Evolutionary conservation across 2,888 invertebrate species (phyloP).

Genomic region (Pseudanteris insignis): DNA sequence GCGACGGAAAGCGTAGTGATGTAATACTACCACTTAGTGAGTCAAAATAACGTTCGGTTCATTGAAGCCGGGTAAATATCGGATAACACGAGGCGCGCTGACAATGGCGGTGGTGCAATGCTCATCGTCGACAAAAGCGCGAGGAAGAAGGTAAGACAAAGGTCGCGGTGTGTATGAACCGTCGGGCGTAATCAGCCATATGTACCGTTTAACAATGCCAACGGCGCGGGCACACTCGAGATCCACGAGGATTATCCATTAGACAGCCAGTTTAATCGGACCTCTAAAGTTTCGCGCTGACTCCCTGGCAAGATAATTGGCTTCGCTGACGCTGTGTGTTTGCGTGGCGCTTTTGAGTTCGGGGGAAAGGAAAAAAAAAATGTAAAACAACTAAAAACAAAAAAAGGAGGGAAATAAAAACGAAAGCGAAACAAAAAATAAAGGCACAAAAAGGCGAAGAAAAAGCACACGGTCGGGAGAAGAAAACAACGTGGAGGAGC

Average conservation of each 20-base stretch:
- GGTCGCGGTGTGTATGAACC: slow-evolving; percentile 42
- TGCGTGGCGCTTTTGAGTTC: slow-evolving; percentile 60
- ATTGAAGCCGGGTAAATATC: slow-evolving; percentile 28
- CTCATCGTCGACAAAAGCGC: slow-evolving; percentile 41
- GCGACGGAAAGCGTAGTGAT: slow-evolving; percentile 2
- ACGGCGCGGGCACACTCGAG: slow-evolving; percentile 33
- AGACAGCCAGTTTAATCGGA: slow-evolving; percentile 64
- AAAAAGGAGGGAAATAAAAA: slow-evolving; percentile 31
- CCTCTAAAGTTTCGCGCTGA: slow-evolving; percentile 61
- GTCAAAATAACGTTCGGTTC: slow-evolving; percentile 27
- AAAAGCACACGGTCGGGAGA: slow-evolving; percentile 31
- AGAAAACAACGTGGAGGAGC: slow-evolving; percentile 44
- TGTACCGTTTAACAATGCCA: slow-evolving; percentile 45
- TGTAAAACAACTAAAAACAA: slow-evolving; percentile 16
- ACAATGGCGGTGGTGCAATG: slow-evolving; percentile 28
- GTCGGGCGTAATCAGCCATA: slow-evolving; percentile 44
- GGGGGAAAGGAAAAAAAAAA: slow-evolving; percentile 44
- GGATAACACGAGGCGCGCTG: slow-evolving; percentile 30
- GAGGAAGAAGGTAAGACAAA: slow-evolving; percentile 37
- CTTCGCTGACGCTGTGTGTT: slow-evolving; percentile 54
- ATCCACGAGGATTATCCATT: slow-evolving; percentile 62
- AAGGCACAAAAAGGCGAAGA: slow-evolving; percentile 46
- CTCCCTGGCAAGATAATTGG: slow-evolving; percentile 50
- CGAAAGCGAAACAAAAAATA: slow-evolving; percentile 31
- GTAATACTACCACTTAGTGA: slow-evolving; percentile 26